Evolutionary conservation across 2,888 invertebrate species (phyloP).

Genomic region (Drosophila trichaetosa): DNA sequence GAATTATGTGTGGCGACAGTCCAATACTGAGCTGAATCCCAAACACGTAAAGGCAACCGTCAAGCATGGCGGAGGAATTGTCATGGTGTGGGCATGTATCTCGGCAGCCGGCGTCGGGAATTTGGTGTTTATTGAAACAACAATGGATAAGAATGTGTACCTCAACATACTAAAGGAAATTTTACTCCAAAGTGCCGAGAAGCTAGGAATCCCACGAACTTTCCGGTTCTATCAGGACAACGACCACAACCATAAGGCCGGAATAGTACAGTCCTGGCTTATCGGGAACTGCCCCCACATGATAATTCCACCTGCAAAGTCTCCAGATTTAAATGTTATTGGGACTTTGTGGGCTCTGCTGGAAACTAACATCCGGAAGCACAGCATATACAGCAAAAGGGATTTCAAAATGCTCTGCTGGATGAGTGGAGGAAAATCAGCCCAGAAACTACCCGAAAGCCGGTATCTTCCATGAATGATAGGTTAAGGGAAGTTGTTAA

Average conservation of each 20-base stretch:
- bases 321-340: neutral
- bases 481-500: no score
- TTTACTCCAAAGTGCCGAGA: neutral
- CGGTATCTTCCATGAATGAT: no score
- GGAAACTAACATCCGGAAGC: neutral
- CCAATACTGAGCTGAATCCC: no score
- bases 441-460: no score
- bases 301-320: no score
- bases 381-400: neutral
- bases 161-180: neutral
- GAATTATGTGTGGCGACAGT: no score
- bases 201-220: neutral
- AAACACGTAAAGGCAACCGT: no score
- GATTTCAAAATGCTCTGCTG: neutral
- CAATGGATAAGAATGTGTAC: neutral
- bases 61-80: no score
- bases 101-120: neutral
- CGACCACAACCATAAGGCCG: neutral
- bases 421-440: no score
- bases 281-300: neutral
- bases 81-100: neutral
- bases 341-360: neutral
- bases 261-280: neutral
- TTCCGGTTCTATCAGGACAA: neutral
- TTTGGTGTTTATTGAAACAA: no score